Evolutionary conservation across 1,140 invertebrate species (phyloP), one percentile per base, ranked within the genome.

Genomic region (Platorchestia sp.): DNA sequence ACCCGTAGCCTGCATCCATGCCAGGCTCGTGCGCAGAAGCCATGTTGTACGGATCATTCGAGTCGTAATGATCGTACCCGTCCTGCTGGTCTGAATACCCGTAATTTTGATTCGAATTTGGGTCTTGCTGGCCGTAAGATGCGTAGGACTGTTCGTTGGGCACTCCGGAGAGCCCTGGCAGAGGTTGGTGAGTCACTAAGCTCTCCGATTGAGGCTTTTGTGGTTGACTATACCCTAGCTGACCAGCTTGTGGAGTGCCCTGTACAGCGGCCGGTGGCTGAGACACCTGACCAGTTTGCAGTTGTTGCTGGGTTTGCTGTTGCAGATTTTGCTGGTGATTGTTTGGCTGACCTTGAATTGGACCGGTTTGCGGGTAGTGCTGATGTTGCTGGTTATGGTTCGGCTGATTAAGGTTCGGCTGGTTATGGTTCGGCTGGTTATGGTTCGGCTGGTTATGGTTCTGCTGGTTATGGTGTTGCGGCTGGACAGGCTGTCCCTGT

Each of bases 381-480:
- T 95, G 95, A 0, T 87, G 45, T 41, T 95, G 42, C 47, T 95
- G 89, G 0, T 95, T 87, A 0, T 91, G n/a, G 16, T 91, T 93
- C 51, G 91, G 96, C 0, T 53, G 93, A 86, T 95, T 95, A 16
- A 95, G 96, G 5, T 91, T 86, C 6, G 93, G 53, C 45, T 95
- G 95, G 41, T 95, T 95, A 0, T 96, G 96, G 43, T 93, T 59
- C 22, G 95, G 95, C 22, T 95, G 95, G 87, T 87, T 95, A 47
- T 96, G 96, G n/a, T 96, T 95, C 95, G 95, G 42, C 95, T 95
- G 22, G 47, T 59, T 75, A 51, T 59, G 16, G 42, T 95, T 45
- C 95, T 93, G 95, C 40, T 95, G 86, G 40, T 96, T 86, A 59
- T 59, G 89, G 86, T 95, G 42, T 59, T 95, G 47, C 86, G 59